Percentiles rank a stretch among this genome's conserved stretches.
Evolutionary conservation across 2,888 invertebrate genomes (phyloP).

Genomic region (Erebia aethiops): DNA sequence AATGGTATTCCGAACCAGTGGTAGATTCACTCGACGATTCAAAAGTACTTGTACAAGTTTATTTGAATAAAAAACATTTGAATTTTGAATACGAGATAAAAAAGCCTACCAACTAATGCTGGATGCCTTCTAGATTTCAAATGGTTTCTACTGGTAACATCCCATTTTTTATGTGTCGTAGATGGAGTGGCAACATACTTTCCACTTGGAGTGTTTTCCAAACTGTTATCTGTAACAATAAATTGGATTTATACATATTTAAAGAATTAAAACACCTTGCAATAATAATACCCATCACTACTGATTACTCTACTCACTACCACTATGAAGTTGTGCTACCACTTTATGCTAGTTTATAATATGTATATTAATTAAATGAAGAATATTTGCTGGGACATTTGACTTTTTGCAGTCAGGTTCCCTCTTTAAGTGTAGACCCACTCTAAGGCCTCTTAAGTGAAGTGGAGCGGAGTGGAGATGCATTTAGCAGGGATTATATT

Average conservation of each 20-base stretch:
- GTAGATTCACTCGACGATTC: too few relatives aligned
- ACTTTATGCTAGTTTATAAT: too few relatives aligned
- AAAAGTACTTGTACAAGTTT: too few relatives aligned
- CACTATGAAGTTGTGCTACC: too few relatives aligned
- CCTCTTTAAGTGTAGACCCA: background rate
- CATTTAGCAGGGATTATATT: background rate
- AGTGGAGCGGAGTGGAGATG: background rate
- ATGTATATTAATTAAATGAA: too few relatives aligned
- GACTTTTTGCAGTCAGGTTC: background rate
- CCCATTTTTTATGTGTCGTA: slow-evolving; percentile 2
- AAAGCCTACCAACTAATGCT: too few relatives aligned
- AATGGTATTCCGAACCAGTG: too few relatives aligned
- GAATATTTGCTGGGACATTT: background rate
- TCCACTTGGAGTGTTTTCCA: background rate
- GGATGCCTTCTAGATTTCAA: too few relatives aligned
- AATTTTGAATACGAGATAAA: too few relatives aligned
- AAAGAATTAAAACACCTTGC: background rate
- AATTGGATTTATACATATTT: background rate
- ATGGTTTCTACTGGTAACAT: background rate
- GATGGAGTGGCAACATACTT: background rate
- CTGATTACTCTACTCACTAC: too few relatives aligned
- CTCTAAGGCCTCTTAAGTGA: background rate
- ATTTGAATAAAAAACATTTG: too few relatives aligned
- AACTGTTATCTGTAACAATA: background rate
- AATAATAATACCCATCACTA: too few relatives aligned